A percentile compares a stretch with the other conserved stretches of the same genome.
Conservation (phyloP, 2,888 invertebrate genomes). For the Apodemia hepburni region DNA sequence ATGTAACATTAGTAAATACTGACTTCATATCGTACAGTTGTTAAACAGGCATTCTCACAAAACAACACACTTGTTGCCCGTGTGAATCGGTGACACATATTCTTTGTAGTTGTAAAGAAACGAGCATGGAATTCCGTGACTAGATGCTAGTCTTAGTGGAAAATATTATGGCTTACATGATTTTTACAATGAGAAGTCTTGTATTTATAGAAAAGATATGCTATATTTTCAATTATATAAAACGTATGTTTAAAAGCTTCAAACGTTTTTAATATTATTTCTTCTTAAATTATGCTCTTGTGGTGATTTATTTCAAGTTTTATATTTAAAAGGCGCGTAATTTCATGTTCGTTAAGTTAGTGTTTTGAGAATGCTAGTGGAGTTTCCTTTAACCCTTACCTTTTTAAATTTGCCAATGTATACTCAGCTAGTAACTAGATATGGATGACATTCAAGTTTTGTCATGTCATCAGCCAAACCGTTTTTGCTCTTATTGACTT, state of each 20-base stretch:
- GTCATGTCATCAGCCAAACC: slow-evolving; percentile 61
- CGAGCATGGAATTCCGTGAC: slow-evolving; percentile 71
- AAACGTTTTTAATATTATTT: not conserved
- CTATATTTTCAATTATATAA: not conserved
- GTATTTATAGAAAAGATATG: not conserved
- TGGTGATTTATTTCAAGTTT: not conserved
- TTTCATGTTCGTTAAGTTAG: slow-evolving; percentile 76
- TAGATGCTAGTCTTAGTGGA: not conserved
- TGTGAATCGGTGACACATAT: slow-evolving; percentile 71
- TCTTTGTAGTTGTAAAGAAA: slow-evolving; percentile 54
- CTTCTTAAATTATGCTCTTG: not conserved
- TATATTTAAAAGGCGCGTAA: slow-evolving; percentile 44
- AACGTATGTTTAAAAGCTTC: not conserved
- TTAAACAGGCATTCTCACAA: slow-evolving; percentile 58
- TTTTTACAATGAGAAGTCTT: not conserved
- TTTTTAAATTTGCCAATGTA: slow-evolving; percentile 36
- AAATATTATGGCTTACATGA: not conserved
- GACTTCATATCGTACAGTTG: slow-evolving; percentile 1
- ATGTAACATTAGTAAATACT: too few species aligned
- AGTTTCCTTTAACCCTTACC: slow-evolving; percentile 51
- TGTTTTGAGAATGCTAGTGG: slow-evolving; percentile 77
- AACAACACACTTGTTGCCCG: slow-evolving; percentile 51
- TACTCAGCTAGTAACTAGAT: slow-evolving; percentile 21
- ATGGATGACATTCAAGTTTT: slow-evolving; percentile 23
- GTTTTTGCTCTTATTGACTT: slow-evolving; percentile 71